Evolutionary conservation across 2,888 invertebrate genomes (phyloP).

Genomic region (Micoletzkya japonica): DNA sequence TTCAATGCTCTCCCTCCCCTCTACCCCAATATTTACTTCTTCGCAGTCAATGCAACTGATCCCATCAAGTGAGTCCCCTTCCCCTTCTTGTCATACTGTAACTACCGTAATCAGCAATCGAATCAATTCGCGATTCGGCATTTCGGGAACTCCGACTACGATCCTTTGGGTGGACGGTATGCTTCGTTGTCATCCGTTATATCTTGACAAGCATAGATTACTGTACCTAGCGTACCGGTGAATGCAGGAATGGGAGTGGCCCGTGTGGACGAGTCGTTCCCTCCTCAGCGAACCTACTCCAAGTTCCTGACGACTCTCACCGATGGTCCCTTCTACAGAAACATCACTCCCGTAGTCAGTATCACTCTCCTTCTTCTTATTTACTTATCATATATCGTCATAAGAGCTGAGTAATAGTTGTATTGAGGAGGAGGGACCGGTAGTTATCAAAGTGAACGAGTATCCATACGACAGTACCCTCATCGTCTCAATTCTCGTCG

Average conservation of each 20-base stretch:
- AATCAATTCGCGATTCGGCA: constrained; percentile 85
- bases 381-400: no score
- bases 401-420: no score
- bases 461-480: background rate
- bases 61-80: constrained; percentile 75
- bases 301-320: constrained; percentile 9
- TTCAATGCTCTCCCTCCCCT: constrained; percentile 86
- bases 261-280: constrained; percentile 14
- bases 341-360: no score
- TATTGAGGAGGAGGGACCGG: no score
- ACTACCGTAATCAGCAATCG: constrained; percentile 36
- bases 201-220: background rate
- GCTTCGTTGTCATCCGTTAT: no score
- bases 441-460: no score
- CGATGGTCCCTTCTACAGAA: no score
- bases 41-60: constrained; percentile 81
- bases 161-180: constrained; percentile 84
- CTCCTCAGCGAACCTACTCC: constrained; percentile 3
- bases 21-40: constrained; percentile 83
- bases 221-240: no score
- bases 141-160: constrained; percentile 85
- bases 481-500: background rate
- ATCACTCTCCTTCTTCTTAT: no score
- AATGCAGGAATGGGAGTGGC: constrained; percentile 12
- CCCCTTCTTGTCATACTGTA: no score